Evolutionary conservation across 1,140 invertebrate species (phyloP).

Genomic region (Andricus grossulariae): DNA sequence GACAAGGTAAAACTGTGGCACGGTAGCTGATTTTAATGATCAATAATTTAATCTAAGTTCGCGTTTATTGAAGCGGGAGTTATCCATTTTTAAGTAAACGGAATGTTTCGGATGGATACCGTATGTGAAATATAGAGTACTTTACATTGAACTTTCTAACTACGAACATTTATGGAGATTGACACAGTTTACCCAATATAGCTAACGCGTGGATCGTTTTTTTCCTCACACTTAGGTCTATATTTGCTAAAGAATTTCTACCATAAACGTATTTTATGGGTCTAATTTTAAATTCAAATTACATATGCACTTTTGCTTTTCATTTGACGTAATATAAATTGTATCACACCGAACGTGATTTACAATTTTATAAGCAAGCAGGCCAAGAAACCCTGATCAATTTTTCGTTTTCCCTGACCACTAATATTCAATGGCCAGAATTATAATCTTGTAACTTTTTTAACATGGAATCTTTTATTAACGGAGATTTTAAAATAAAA

Average conservation of each 20-base stretch:
- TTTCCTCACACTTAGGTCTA: neutral
- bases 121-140: neutral
- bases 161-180: slow-evolving; percentile 15
- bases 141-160: slow-evolving; percentile 23
- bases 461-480: too few relatives aligned
- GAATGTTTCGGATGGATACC: neutral
- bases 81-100: neutral
- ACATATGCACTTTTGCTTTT: too few relatives aligned
- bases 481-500: too few relatives aligned
- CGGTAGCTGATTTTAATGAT: slow-evolving; percentile 6
- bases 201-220: neutral
- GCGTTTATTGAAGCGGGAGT: slow-evolving; percentile 2
- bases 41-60: slow-evolving; percentile 9
- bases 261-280: neutral
- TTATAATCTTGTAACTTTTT: too few relatives aligned
- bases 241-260: neutral
- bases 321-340: too few relatives aligned
- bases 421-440: too few relatives aligned
- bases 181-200: slow-evolving; percentile 1
- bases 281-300: neutral
- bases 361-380: too few relatives aligned
- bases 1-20: neutral
- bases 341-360: too few relatives aligned
- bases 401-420: too few relatives aligned
- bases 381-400: too few relatives aligned